Evolutionary conservation across 23 tunicate genomes (phyloP).

Genomic region (Styela clava): DNA sequence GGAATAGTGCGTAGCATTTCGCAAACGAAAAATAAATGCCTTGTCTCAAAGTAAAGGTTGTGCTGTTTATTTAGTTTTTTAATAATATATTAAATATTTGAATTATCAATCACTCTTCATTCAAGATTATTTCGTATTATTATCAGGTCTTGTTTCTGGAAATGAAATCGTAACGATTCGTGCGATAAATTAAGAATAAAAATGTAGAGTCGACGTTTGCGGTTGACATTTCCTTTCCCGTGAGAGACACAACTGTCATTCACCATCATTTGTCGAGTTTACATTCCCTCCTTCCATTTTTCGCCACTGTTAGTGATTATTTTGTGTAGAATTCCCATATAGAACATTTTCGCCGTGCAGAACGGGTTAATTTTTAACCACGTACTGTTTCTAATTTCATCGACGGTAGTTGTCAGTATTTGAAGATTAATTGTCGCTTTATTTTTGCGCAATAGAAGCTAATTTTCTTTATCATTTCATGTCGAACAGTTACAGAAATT

Average conservation of each 20-base stretch:
- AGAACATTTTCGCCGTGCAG: neutral
- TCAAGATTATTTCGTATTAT: no score
- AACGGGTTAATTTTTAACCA: neutral
- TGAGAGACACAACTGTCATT: neutral
- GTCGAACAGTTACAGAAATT: no score
- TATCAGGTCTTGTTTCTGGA: neutral
- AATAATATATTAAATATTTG: no score
- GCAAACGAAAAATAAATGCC: no score
- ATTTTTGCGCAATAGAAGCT: neutral
- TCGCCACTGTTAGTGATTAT: neutral
- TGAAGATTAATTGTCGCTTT: neutral
- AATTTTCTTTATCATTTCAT: no score
- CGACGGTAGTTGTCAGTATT: neutral
- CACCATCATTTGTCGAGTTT: neutral
- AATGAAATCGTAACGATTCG: slow-evolving; percentile 1
- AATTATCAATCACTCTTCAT: neutral
- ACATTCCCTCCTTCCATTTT: neutral
- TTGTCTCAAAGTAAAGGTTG: no score
- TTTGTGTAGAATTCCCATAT: no score
- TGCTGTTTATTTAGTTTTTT: no score
- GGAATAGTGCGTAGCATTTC: no score
- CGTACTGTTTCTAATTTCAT: neutral
- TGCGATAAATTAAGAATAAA: slow-evolving; percentile 1
- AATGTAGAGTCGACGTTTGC: neutral
- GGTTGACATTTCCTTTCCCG: slow-evolving; percentile 15